Conservation (phyloP, 2,888 invertebrate genomes). For the Erebia epiphron region DNA sequence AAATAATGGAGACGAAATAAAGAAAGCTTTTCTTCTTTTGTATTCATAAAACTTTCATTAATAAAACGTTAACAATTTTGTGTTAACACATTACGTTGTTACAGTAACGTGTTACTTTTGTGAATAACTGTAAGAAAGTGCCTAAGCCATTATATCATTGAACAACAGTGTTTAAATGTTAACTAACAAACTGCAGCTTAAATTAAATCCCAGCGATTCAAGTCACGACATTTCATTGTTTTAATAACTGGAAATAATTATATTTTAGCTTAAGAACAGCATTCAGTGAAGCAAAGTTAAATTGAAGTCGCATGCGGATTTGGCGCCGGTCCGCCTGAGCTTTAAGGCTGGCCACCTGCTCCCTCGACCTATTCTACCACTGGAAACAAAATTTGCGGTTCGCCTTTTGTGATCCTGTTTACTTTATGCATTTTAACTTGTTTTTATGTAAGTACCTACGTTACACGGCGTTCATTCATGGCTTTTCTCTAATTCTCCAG, state of each 20-base stretch:
- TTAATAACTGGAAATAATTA: slow-evolving; percentile 41
- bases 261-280: slow-evolving; percentile 70
- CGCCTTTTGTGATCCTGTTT: slow-evolving; percentile 69
- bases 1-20: neutral
- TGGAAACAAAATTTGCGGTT: slow-evolving; percentile 75
- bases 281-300: slow-evolving; percentile 77
- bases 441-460: slow-evolving; percentile 51
- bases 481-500: slow-evolving; percentile 45
- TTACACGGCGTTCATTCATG: slow-evolving; percentile 45
- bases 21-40: neutral
- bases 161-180: slow-evolving; percentile 11
- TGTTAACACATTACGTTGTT: neutral
- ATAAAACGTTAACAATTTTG: no score
- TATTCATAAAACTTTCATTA: no score
- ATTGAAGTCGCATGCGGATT: slow-evolving; percentile 78
- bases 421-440: slow-evolving; percentile 67
- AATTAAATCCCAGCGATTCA: slow-evolving; percentile 34
- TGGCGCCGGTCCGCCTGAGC: slow-evolving; percentile 64
- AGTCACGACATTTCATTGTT: slow-evolving; percentile 36
- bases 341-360: slow-evolving; percentile 73
- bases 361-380: slow-evolving; percentile 53
- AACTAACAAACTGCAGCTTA: slow-evolving; percentile 30
- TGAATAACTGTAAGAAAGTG: neutral
- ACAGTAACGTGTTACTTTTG: neutral
- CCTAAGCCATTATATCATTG: neutral